Base-by-base conservation (phyloP, 2,797 vertebrate species). In the Chaetophractus vellerosus region DNA sequence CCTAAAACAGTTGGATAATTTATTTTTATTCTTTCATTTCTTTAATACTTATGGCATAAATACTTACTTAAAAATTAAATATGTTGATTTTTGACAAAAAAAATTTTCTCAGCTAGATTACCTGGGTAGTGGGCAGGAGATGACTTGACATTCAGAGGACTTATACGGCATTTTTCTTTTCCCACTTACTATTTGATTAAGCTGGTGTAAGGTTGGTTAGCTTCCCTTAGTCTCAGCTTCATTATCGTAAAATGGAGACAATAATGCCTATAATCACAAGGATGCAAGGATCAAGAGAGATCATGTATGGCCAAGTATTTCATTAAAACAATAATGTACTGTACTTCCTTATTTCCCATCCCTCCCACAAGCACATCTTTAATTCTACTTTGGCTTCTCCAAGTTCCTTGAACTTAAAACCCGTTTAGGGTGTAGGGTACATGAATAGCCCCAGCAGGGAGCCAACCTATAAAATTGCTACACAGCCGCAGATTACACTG, bases 1-100 rank as follows among this genome's bases (percentile, higher is more conserved):
- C 36, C 68, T 86, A 89, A 93, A 87, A 11, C 21, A 36, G 23
- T 24, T 74, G 72, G 18, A 55, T 84, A 50, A 83, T 79, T 95
- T 55, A 82, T 19, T 90, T 95, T 84, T 24, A 69, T 89, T 55
- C 16, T 95, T n/a, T 78, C n/a, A 50, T 59, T 91, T 91, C 59
- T 89, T 95, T 72, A 41, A 71, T 57, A 79, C 6, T 59, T 64
- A 38, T 64, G 23, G 36, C 52, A 23, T 87, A 69, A 89, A 18
- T 7, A 84, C 41, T 59, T 64, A 41, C 48, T 83, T 57, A 87
- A 90, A 94, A 66, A 75, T 55, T 83, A 94, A 78, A 64, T 63
- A 48, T 31, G 14, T 38, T 88, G 24, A 83, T 28, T 31, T 16
- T 14, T 18, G 72, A 82, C 28, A n/a, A 80, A 75, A 66, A 72